Conservation (phyloP, 2,113 vertebrate genomes). For the Stegostoma tigrinum region DNA sequence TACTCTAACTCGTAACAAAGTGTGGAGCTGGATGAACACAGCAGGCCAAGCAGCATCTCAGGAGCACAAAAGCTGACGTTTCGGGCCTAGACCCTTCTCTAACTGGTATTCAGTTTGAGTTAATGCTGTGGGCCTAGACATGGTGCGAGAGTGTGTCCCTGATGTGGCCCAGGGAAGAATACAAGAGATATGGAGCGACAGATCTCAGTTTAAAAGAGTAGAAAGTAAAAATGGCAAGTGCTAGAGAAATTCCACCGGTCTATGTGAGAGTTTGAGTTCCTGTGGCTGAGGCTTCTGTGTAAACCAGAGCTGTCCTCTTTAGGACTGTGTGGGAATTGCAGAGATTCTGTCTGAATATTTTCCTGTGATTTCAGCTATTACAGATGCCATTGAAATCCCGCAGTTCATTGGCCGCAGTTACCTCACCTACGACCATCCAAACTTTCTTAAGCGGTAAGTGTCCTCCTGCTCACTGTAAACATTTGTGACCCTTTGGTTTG, state of each 20-base stretch:
- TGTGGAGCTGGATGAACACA: no score
- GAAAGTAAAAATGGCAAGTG: no score
- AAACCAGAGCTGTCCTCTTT: background rate
- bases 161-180: background rate
- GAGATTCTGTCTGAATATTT: background rate
- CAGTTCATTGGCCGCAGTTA: slow-evolving; percentile 95
- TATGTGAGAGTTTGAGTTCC: background rate
- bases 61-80: no score
- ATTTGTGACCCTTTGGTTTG: background rate
- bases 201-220: no score
- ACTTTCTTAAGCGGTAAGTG: slow-evolving; percentile 82
- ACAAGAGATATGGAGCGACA: no score
- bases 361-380: slow-evolving; percentile 62
- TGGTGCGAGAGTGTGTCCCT: background rate
- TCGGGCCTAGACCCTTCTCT: no score
- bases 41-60: no score
- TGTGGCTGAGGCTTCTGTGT: background rate
- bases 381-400: slow-evolving; percentile 89
- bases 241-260: no score
- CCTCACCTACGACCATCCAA: slow-evolving; percentile 76
- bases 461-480: no score
- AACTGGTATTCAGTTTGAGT: background rate
- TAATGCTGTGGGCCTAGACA: background rate
- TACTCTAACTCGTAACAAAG: background rate
- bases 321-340: background rate